Conservation (phyloP, 2,797 vertebrate species). For the Sebastes trivittatus region DNA sequence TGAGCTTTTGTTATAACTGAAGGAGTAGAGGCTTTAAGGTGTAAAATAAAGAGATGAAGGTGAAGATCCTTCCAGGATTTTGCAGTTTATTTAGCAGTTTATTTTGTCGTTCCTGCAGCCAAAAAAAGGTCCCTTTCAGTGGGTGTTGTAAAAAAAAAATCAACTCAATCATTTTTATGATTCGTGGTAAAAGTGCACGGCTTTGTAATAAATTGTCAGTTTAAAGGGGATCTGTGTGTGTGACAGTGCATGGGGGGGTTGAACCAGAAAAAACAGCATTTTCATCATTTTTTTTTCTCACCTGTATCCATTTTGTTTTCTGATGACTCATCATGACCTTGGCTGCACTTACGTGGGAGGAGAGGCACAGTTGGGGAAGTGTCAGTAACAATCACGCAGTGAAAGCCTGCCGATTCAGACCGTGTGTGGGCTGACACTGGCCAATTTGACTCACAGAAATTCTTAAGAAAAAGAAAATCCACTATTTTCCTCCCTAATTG, state of each 20-base stretch:
- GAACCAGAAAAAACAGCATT: constrained; percentile 6
- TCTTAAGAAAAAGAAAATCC: neutral
- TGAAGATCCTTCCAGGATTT: neutral
- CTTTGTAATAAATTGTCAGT: neutral
- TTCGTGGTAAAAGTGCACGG: neutral
- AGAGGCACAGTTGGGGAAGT: constrained; percentile 29
- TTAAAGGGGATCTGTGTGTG: constrained; percentile 19
- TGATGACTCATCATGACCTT: constrained; percentile 64
- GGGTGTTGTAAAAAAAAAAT: neutral
- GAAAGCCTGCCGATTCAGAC: constrained; percentile 32
- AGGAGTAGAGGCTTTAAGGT: constrained; percentile 1
- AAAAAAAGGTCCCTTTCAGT: neutral
- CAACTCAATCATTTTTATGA: neutral
- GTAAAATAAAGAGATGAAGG: neutral
- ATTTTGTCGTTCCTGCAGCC: neutral
- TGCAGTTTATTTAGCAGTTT: neutral
- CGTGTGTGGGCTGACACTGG: constrained; percentile 18
- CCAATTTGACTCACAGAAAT: constrained; percentile 18
- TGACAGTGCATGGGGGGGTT: neutral
- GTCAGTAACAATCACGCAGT: constrained; percentile 50
- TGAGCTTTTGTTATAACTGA: constrained; percentile 10
- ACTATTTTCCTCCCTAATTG: neutral
- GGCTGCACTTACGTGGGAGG: constrained; percentile 35
- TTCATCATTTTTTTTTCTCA: constrained; percentile 35
- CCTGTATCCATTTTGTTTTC: constrained; percentile 44